phyloP scores from a whole-genome alignment of 2,888 invertebrate genomes.

The Neocrepidodera transversa region DNA sequence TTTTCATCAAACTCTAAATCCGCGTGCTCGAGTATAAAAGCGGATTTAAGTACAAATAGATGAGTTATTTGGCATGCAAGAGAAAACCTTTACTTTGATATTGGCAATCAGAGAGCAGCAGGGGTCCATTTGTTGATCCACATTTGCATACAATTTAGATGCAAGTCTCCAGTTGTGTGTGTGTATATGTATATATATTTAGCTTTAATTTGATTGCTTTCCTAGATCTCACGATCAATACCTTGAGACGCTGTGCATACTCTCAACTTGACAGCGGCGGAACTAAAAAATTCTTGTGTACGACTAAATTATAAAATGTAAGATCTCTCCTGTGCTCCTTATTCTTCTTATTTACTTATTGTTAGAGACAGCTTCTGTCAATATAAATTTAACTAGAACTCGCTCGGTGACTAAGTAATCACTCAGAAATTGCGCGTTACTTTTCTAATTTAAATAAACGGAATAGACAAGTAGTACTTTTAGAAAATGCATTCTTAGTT shows the following conservation, averaged over 20 bases:
- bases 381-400: neutral
- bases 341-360: conserved; percentile 14
- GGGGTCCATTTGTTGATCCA: conserved; percentile 44
- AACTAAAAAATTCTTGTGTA: neutral
- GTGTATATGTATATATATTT: conserved; percentile 4
- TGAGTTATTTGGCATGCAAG: neutral
- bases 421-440: neutral
- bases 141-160: conserved; percentile 48
- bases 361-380: conserved; percentile 1
- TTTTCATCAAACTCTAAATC: no score
- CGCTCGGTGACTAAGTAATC: neutral
- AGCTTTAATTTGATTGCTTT: conserved; percentile 27
- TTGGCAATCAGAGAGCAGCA: conserved; percentile 30
- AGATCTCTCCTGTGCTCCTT: neutral
- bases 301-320: no score
- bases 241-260: conserved; percentile 13
- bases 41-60: neutral
- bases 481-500: no score
- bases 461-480: no score
- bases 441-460: neutral
- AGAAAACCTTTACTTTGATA: conserved; percentile 17
- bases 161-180: conserved; percentile 13
- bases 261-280: neutral
- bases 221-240: conserved; percentile 21
- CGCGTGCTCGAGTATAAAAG: no score